Evolutionary conservation across 1,140 invertebrate genomes (phyloP).

Genomic region (Drosophila malerkotliana): DNA sequence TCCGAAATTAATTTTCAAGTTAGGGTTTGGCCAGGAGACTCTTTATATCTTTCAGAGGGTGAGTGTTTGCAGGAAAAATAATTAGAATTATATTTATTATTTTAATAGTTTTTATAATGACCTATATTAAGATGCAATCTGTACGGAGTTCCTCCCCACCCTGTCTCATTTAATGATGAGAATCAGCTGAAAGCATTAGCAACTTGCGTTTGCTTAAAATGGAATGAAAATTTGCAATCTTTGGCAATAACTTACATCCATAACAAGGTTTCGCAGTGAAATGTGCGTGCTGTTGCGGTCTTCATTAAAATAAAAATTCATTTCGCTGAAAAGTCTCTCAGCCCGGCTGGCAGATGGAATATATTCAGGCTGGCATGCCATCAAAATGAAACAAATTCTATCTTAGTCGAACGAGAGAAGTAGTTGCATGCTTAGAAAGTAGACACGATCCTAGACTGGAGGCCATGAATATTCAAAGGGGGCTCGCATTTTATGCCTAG

Average conservation of each 20-base stretch:
- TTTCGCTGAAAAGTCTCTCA: constrained; percentile 31
- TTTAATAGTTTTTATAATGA: not conserved
- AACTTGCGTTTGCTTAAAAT: constrained; percentile 30
- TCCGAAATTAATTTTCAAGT: constrained; percentile 3
- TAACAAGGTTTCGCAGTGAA: constrained; percentile 49
- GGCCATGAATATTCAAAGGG: constrained; percentile 54
- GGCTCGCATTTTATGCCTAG: constrained; percentile 7
- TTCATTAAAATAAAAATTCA: constrained; percentile 42
- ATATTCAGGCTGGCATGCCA: constrained; percentile 20
- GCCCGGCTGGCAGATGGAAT: constrained; percentile 3
- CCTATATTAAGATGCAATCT: not conserved
- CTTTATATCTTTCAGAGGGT: too few species aligned
- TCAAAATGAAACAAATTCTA: constrained; percentile 51
- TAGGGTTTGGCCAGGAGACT: not conserved
- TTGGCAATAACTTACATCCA: constrained; percentile 63
- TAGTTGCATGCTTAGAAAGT: constrained; percentile 60
- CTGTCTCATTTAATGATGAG: constrained; percentile 31
- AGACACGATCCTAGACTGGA: constrained; percentile 39
- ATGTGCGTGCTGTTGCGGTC: constrained; percentile 56
- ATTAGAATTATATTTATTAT: not conserved
- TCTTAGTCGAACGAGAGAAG: constrained; percentile 69
- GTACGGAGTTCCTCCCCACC: not conserved
- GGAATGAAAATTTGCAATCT: constrained; percentile 31
- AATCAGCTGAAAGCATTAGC: constrained; percentile 32
- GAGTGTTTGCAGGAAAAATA: not conserved